These are phyloP conservation scores for Myiotriccus ornatus DNA, from an alignment of 2,797 vertebrate species.

Conservation along the genomic window DNA sequence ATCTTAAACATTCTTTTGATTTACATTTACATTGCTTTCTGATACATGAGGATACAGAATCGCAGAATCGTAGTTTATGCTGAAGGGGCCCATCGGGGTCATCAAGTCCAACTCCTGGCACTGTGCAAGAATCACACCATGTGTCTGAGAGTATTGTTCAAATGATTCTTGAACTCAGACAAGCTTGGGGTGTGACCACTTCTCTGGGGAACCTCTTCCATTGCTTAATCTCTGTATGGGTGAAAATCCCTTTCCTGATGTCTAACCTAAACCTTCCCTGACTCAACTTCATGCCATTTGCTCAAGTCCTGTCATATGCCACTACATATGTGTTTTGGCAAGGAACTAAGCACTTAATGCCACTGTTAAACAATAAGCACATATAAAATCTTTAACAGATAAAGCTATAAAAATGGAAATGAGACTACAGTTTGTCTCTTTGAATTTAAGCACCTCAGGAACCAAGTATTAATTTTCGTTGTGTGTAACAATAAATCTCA, in stretches of 20 bases:
- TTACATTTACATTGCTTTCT: background rate
- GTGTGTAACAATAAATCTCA: background rate
- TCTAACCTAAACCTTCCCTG: background rate
- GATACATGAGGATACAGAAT: background rate
- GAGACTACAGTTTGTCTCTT: background rate
- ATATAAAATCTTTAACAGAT: background rate
- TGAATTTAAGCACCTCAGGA: background rate
- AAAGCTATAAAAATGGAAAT: background rate
- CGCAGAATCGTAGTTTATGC: too few relatives aligned
- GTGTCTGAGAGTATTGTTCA: background rate
- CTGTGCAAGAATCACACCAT: background rate
- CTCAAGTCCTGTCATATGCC: background rate
- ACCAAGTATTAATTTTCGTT: background rate
- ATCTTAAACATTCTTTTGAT: background rate
- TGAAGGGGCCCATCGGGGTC: background rate
- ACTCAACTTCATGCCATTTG: background rate
- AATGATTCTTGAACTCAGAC: background rate
- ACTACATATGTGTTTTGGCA: background rate
- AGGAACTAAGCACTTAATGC: background rate
- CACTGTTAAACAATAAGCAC: background rate
- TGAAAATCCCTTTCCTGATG: background rate
- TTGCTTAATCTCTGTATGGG: rapidly evolving
- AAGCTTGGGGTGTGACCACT: background rate
- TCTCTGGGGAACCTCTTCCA: background rate
- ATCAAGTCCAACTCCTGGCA: background rate